Base-by-base conservation (phyloP, 1,140 invertebrate species). In the Drosophila subpulchrella region DNA sequence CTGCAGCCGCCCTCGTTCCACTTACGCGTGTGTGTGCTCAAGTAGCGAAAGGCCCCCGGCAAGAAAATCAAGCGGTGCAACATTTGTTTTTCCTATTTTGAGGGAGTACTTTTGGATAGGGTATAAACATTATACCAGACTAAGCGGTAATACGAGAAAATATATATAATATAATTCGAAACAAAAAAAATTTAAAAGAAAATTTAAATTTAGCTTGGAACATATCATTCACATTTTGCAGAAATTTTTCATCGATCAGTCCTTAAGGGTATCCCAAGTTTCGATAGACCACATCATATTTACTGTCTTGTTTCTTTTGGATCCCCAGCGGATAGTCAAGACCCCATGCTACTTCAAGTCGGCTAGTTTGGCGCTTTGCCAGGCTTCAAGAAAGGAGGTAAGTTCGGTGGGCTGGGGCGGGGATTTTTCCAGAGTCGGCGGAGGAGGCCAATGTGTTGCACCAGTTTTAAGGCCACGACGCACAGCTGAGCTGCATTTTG, bases 41-140 rank as follows among this genome's bases (percentile, higher is more conserved):
- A 88, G 84, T 88, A 83, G 84, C 80, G 80, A 88, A 88, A 88
- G 79, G 84, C 84, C 79, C 63, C 51, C 63, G 79, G 84, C 84
- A 77, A 71, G 75, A 81, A 89, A 88, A 75, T 67, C 78, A 88
- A 82, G 79, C 78, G 65, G 71, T 79, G 75, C 71, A 38, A 70
- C 78, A 81, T 86, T 86, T 86, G 68, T 75, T 78, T 53, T 53
- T 77, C 38, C 51, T 38, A 62, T 56, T 65, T 83, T n/a, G 5
- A 7, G 30, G 36, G 3, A 34, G 10, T 13, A 27, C 5, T 38
- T n/a, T 17, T 7, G 32, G 11, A 2, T 11, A 30, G 34, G 4
- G 27, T 15, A 15, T 20, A 0, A 30, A 6, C 30, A n/a, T 20
- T 61, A 30, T 30, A 6, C 12, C 10, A 0, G 50, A 20, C 50